Conservation (phyloP, 2,113 vertebrate species). For the Alectura lathami region DNA sequence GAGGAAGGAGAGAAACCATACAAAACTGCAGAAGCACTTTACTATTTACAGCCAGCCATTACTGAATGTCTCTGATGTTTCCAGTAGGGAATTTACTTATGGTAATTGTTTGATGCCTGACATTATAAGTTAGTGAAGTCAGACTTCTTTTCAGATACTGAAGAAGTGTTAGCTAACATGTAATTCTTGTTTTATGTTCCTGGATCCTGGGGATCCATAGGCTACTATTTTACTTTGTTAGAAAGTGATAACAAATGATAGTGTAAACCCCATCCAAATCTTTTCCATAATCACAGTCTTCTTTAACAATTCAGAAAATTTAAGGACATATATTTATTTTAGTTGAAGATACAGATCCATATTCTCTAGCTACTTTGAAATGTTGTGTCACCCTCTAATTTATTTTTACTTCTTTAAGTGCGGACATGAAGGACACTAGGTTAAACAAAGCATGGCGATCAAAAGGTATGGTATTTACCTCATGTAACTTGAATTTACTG, state of each 20-base stretch:
- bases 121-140: background rate
- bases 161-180: background rate
- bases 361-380: conserved; percentile 1
- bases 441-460: conserved; percentile 8
- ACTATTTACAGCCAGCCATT: background rate
- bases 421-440: background rate
- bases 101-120: background rate
- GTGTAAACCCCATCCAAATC: background rate
- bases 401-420: background rate
- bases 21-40: background rate
- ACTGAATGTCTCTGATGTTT: background rate
- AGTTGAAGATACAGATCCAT: background rate
- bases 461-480: background rate
- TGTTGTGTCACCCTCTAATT: background rate
- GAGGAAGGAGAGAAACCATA: background rate
- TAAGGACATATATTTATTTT: background rate
- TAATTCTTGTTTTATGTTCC: background rate
- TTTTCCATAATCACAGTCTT: background rate
- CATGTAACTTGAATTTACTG: background rate
- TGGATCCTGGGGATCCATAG: background rate
- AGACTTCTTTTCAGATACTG: background rate
- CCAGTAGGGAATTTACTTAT: background rate
- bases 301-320: background rate
- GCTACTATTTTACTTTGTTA: background rate
- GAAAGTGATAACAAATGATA: background rate